Evolutionary conservation across 2,797 vertebrate genomes (phyloP).

Genomic region (Acanthiza pusilla): DNA sequence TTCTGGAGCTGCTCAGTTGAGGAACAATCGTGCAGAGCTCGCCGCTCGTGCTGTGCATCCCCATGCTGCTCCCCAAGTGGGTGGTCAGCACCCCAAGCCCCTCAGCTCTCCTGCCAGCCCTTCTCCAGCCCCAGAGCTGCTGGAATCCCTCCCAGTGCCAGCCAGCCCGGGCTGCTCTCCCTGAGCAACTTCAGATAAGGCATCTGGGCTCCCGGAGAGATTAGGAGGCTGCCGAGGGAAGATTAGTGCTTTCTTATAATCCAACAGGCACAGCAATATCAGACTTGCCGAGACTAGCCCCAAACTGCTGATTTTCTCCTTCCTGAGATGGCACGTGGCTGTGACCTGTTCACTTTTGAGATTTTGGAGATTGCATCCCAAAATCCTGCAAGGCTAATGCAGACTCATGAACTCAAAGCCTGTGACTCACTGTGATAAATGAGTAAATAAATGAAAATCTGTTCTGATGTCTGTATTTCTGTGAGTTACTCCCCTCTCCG

Average conservation of each 20-base stretch:
- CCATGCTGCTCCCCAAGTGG: no score
- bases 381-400: neutral
- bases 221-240: neutral
- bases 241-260: neutral
- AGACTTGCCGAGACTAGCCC: neutral
- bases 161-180: neutral
- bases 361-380: neutral
- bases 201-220: neutral
- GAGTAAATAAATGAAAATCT: conserved; percentile 7
- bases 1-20: neutral
- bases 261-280: neutral
- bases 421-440: neutral
- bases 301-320: neutral
- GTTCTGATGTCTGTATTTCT: conserved; percentile 47
- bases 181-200: neutral
- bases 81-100: no score
- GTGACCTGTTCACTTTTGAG: neutral
- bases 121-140: neutral
- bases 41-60: rapidly evolving
- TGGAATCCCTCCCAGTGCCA: rapidly evolving
- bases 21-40: rapidly evolving
- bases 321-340: neutral
- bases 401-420: neutral
- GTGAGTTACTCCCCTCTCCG: conserved; percentile 15
- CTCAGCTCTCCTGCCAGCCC: no score